Base-by-base conservation (phyloP, 2,797 vertebrate species). In the Anomalospiza imberbis region DNA sequence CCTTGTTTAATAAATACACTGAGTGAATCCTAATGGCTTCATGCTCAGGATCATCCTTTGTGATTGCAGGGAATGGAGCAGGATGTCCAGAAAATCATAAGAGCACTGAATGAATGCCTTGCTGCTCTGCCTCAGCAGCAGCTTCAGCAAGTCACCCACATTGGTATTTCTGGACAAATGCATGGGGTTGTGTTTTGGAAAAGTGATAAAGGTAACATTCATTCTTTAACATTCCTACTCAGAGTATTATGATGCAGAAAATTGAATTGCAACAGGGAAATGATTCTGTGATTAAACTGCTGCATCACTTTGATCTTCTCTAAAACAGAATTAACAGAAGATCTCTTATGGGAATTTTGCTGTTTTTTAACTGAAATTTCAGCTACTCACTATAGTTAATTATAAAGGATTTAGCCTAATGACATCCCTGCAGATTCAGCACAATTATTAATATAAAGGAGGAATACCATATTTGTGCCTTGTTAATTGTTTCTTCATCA, bases 141-240 rank as follows among this genome's bases (percentile, higher is more conserved):
- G 40, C 98, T 99, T 63, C 97, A 94, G 88, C 97, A 60, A 28
- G 99, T 99, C 54, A 32, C 88, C 83, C 96, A 97, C 76, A 97
- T 99, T 54, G 99, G 99, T 8, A 88, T 99, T 85, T 98, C 98
- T 21, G 99, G 99, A 85, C 99, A 99, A 97, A 99, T 99, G 99
- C 99, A 99, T 8, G 99, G 99, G 21, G 94, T 99, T 68, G 34
- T 99, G 68, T 98, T 99, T 93, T 99, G 99, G 99, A 99, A 97
- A 95, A 95, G 95, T 68, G 85, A 96, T 80, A 97, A 97, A 96
- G 99, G 99, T 99, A 97, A 93, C 36, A 6, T 40, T 58, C 44
- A 20, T 77, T 54, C 32, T 71, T 85, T 62, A 34, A 19, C n/a
- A 10, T 80, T 61, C 10, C 58, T 85, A 5, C 34, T 88, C 40